Evolutionary conservation across 2,888 invertebrate species (phyloP).

Genomic region (Heliconius ethilla): DNA sequence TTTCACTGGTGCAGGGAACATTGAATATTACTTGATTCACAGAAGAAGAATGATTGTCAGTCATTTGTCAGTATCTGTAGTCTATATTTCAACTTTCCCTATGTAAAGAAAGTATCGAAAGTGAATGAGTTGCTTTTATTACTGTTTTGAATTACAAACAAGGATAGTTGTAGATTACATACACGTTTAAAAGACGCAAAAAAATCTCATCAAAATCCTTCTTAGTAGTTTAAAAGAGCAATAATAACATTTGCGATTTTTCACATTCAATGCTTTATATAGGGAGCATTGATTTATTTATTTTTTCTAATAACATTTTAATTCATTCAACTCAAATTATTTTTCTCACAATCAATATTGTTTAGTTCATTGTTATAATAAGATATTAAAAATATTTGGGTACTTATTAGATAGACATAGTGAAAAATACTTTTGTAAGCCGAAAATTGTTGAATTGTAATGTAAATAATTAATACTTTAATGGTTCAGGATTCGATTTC

Average conservation of each 20-base stretch:
- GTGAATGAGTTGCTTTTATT: too few relatives aligned
- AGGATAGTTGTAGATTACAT: too few relatives aligned
- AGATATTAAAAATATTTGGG: neutral
- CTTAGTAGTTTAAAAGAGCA: neutral
- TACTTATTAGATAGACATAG: constrained; percentile 7
- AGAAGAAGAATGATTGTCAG: neutral
- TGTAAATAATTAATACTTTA: neutral
- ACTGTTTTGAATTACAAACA: too few relatives aligned
- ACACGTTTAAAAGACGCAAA: too few relatives aligned
- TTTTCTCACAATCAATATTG: neutral
- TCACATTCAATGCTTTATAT: too few relatives aligned
- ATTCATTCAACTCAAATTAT: neutral
- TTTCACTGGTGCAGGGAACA: constrained; percentile 15
- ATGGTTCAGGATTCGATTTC: neutral
- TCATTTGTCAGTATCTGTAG: constrained; percentile 39
- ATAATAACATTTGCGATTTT: too few relatives aligned
- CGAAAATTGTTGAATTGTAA: neutral
- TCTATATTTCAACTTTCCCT: neutral
- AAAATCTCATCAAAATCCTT: too few relatives aligned
- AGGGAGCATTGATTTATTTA: neutral
- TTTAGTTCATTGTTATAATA: neutral
- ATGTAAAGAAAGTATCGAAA: too few relatives aligned
- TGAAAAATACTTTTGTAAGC: neutral
- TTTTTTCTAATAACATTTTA: constrained; percentile 15
- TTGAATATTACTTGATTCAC: neutral